Conservation (phyloP, 53 echinoderm and acorn worm genomes). For the Patiria pectinifera region DNA sequence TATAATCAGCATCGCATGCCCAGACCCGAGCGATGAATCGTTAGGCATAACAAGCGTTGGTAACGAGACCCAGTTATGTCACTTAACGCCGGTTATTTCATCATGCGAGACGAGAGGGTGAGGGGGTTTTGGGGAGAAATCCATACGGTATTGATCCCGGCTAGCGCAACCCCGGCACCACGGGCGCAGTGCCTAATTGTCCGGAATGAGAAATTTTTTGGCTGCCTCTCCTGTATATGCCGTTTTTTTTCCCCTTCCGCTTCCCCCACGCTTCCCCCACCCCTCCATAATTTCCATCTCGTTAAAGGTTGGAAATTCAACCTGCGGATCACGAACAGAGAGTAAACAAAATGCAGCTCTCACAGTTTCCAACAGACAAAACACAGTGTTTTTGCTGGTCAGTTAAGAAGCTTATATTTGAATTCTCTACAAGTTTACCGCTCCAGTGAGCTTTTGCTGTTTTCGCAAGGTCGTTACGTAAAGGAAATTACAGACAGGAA, state of each 20-base stretch:
- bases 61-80: slow-evolving; percentile 70
- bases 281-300: slow-evolving; percentile 52
- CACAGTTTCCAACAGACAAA: neutral
- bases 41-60: slow-evolving; percentile 62
- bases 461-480: too few relatives aligned
- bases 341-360: neutral
- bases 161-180: slow-evolving; percentile 40
- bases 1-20: slow-evolving; percentile 51
- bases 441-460: too few relatives aligned
- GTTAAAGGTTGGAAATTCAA: slow-evolving; percentile 36
- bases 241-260: neutral
- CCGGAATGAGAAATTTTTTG: slow-evolving; percentile 47
- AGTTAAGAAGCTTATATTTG: too few relatives aligned
- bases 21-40: slow-evolving; percentile 50
- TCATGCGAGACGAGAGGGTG: slow-evolving; percentile 38
- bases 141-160: slow-evolving; percentile 65
- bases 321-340: neutral
- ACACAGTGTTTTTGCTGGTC: too few relatives aligned
- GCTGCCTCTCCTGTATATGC: slow-evolving; percentile 26
- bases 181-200: slow-evolving; percentile 60
- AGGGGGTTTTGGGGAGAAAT: slow-evolving; percentile 9
- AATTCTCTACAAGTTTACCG: too few relatives aligned
- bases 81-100: slow-evolving; percentile 67
- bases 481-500: too few relatives aligned
- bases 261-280: neutral